phyloP scores from a whole-genome alignment of 2,888 invertebrate species.

The Diabrotica balteata region DNA sequence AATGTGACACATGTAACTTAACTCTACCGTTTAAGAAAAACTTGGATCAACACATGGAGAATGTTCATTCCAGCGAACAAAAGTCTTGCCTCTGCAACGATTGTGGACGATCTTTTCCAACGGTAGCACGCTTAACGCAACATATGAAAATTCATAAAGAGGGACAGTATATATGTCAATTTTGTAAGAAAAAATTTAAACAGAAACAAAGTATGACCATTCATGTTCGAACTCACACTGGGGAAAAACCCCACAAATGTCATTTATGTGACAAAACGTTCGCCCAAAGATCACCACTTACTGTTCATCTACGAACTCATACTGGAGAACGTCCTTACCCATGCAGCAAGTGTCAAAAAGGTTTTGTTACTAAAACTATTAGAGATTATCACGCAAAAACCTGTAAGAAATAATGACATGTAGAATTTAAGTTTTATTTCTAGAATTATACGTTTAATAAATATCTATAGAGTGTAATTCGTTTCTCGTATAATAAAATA shows the following conservation, averaged over 20 bases:
- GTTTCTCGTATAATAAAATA: no score
- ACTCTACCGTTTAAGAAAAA: not conserved
- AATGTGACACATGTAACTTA: not conserved
- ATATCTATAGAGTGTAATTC: no score
- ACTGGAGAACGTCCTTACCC: conserved; percentile 42
- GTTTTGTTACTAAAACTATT: conserved; percentile 43
- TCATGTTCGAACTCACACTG: not conserved
- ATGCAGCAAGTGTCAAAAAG: conserved; percentile 58
- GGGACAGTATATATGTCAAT: not conserved
- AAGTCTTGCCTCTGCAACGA: not conserved
- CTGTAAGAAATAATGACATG: not conserved
- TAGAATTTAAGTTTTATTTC: no score
- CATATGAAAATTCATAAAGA: not conserved
- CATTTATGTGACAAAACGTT: not conserved
- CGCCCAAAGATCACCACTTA: not conserved
- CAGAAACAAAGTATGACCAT: not conserved
- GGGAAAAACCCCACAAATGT: conserved; percentile 4
- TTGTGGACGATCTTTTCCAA: not conserved
- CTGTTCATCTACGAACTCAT: not conserved
- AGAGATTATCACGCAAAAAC: not conserved
- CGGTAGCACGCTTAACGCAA: not conserved
- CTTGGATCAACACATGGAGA: not conserved
- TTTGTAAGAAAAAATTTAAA: not conserved
- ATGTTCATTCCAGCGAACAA: not conserved
- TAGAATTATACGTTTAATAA: no score